Base-by-base conservation (phyloP, 2,888 invertebrate species). In the Sylvicola fuscatus region DNA sequence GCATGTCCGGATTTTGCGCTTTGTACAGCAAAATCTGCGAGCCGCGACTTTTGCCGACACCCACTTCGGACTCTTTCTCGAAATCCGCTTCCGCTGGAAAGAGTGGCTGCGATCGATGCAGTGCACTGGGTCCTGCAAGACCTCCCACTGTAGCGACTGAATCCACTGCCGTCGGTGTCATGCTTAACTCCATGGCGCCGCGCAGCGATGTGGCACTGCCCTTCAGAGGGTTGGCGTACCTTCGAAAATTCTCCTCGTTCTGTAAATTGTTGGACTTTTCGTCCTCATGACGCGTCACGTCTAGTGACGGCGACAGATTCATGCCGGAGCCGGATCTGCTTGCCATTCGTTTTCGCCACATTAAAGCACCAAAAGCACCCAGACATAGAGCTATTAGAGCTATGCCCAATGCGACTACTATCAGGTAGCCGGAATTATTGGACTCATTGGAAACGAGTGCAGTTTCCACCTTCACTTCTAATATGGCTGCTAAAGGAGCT, bases 221-320 rank as follows among this genome's bases (percentile, higher is more conserved):
- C 49, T 78, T 79, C 38, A 83, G 60, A 3, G 82, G 80, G 59
- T 83, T 83, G 32, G 77, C 73, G 57, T 80, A 82, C 42, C 84
- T 69, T 36, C 86, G 68, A 39, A 89, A 63, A 53, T 86, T 87
- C 57, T 89, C 87, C 52, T 86, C 84, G 55, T 86, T 87, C 58
- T 89, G 87, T 39, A 84, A 59, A 56, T 89, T 89, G 56, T 89
- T 89, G 3, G 86, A 81, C 54, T 86, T 86, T 50, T 86, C 84
- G 50, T 84, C 83, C 50, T 82, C 80, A 49, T 77, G 72, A 43
- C 68, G 71, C 54, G 69, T 69, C 39, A 62, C 68, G 49, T 68
- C 74, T 39, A 62, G 54, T 12, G 60, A 65, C 27, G 56, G 68
- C 32, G 65, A 68, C 47, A 60, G 56, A 51, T 57, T 64, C 37